These are phyloP conservation scores for Abrostola triplasia DNA, from an alignment of 2,888 invertebrate species.

Conservation along the genomic window DNA sequence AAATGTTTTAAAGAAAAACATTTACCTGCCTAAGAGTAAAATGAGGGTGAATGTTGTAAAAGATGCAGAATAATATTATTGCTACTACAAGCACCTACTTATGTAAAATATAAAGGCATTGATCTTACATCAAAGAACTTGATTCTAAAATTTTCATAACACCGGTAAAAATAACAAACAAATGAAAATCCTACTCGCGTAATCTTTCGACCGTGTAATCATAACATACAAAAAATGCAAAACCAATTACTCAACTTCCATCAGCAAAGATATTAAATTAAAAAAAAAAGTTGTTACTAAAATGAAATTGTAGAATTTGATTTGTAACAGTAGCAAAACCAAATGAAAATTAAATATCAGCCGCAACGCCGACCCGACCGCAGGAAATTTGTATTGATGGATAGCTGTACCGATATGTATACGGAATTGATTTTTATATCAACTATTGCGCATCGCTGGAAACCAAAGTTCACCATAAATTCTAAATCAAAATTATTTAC, in stretches of 20 bases:
- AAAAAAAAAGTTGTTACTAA: slow-evolving; percentile 50
- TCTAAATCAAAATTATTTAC: slow-evolving; percentile 41
- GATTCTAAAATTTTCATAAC: slow-evolving; percentile 9
- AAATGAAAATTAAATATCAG: slow-evolving; percentile 64
- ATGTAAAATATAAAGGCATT: too few species aligned
- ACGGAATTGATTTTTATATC: slow-evolving; percentile 59
- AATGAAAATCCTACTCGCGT: slow-evolving; percentile 40
- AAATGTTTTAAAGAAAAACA: too few species aligned
- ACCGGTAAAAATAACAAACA: slow-evolving; percentile 29
- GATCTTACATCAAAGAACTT: too few species aligned
- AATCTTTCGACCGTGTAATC: slow-evolving; percentile 37
- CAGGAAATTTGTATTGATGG: slow-evolving; percentile 58
- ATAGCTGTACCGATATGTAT: slow-evolving; percentile 46
- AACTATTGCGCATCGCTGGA: slow-evolving; percentile 27
- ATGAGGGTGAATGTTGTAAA: too few species aligned
- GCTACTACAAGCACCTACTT: too few species aligned
- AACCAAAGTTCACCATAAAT: slow-evolving; percentile 32
- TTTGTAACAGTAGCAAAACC: slow-evolving; percentile 48
- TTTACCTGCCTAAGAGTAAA: too few species aligned
- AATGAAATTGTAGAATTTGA: slow-evolving; percentile 50
- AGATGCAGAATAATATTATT: too few species aligned
- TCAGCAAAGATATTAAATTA: slow-evolving; percentile 57
- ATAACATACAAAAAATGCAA: slow-evolving; percentile 23
- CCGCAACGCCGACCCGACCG: slow-evolving; percentile 43
- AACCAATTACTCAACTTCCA: slow-evolving; percentile 50